Percentiles rank a stretch among this genome's conserved stretches.
phyloP scores from a whole-genome alignment of 2,113 vertebrate genomes.

The Grallaria varia region DNA sequence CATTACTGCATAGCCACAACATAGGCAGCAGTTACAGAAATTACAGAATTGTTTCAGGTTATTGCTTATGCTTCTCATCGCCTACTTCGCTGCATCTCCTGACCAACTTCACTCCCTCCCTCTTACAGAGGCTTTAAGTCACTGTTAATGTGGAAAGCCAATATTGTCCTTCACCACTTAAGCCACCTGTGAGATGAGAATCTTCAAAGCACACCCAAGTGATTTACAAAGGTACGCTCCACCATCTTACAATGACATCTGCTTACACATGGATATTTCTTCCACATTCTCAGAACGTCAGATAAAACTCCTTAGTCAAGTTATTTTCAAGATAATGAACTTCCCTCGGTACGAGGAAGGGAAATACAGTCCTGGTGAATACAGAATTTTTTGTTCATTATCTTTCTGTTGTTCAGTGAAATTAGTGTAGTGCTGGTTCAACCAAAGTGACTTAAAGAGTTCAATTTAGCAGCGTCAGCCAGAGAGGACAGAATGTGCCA shows the following conservation, averaged over 20 bases:
- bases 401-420: background rate
- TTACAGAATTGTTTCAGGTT: too few relatives aligned
- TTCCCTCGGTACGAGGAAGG: background rate
- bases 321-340: background rate
- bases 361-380: background rate
- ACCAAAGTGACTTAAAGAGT: background rate
- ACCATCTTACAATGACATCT: background rate
- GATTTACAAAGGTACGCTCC: background rate
- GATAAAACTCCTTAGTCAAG: background rate
- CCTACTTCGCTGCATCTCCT: background rate
- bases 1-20: background rate
- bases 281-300: background rate
- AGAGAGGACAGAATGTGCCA: background rate
- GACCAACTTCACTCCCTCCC: background rate
- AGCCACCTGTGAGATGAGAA: background rate
- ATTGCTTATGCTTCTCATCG: background rate
- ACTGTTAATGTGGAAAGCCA: background rate
- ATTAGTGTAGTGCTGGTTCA: background rate
- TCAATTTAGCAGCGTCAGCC: background rate
- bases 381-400: background rate
- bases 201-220: background rate
- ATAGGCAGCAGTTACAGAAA: background rate
- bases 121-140: background rate
- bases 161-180: fast-evolving
- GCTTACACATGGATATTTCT: background rate